Conservation (phyloP, 2,797 vertebrate genomes). For the Paguma larvata region DNA sequence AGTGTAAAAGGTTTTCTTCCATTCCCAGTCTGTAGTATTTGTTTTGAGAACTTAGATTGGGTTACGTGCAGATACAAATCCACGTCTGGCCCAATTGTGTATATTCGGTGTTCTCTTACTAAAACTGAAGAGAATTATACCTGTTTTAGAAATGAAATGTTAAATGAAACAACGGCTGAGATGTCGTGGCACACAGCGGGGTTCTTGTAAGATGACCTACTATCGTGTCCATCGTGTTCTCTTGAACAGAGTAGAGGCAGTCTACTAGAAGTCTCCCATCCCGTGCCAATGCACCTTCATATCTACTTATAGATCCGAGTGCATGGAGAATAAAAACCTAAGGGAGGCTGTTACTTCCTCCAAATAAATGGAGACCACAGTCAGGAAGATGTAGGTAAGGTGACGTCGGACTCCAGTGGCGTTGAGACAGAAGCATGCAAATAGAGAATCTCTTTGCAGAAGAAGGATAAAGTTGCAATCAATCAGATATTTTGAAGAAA, state of each 20-base stretch:
- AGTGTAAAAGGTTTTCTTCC: slow-evolving; percentile 30
- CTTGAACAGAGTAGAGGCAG: neutral
- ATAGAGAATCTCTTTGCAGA: neutral
- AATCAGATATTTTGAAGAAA: slow-evolving; percentile 32
- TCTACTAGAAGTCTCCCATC: neutral
- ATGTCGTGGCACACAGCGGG: neutral
- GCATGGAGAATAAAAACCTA: neutral
- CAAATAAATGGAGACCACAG: neutral
- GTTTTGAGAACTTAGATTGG: slow-evolving; percentile 31
- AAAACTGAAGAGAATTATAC: slow-evolving; percentile 30
- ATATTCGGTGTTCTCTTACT: slow-evolving; percentile 19
- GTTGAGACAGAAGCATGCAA: neutral
- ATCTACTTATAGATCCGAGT: neutral
- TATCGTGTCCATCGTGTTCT: neutral
- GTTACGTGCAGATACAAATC: neutral
- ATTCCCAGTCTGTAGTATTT: slow-evolving; percentile 29
- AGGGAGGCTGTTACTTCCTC: neutral
- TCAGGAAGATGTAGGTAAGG: neutral
- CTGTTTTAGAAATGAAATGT: neutral
- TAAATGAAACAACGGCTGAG: neutral
- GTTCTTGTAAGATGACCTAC: neutral
- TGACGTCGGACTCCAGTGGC: neutral
- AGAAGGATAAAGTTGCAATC: neutral
- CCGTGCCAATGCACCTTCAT: neutral
- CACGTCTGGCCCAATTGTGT: neutral